These are phyloP conservation scores for Rotaria magnacalcarata DNA, from an alignment of 2,888 invertebrate genomes.

Conservation along the genomic window DNA sequence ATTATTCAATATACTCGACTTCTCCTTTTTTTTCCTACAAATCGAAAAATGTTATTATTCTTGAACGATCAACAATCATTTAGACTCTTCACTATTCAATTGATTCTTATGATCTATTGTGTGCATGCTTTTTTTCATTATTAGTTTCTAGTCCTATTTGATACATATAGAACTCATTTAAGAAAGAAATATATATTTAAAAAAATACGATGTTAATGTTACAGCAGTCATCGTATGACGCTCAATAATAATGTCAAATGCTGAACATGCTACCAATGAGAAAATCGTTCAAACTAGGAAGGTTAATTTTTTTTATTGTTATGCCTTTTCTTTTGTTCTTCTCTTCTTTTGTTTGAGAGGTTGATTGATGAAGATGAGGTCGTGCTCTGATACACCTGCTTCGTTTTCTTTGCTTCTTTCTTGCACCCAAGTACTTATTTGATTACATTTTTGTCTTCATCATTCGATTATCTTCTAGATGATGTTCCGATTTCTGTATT, in stretches of 20 bases:
- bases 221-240: background rate
- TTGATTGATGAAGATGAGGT: background rate
- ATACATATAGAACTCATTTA: background rate
- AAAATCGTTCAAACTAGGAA: background rate
- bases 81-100: background rate
- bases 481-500: background rate
- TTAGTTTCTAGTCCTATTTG: background rate
- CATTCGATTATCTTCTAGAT: background rate
- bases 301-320: background rate
- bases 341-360: background rate
- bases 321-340: background rate
- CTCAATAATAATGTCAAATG: background rate
- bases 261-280: background rate
- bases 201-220: background rate
- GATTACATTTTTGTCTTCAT: background rate
- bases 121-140: background rate
- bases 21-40: background rate
- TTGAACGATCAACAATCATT: background rate
- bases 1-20: background rate
- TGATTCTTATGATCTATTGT: background rate
- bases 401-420: background rate
- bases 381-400: background rate
- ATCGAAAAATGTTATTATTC: background rate
- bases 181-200: background rate
- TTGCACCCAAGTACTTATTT: background rate